Conservation (phyloP, 2,113 vertebrate genomes). For the Heterotilapia buettikoferi region DNA sequence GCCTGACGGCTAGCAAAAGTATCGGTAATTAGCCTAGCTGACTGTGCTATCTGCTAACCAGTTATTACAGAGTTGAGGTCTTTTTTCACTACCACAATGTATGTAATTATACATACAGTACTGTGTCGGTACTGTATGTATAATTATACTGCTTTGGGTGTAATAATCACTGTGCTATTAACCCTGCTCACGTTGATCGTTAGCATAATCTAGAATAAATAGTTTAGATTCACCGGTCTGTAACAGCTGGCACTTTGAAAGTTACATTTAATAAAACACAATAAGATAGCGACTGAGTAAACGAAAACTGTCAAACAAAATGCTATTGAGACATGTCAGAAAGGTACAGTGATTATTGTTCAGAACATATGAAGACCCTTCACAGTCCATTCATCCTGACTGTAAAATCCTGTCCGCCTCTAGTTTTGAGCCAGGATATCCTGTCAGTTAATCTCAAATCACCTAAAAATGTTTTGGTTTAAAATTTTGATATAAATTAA, state of each 20-base stretch:
- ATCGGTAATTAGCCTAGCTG: neutral
- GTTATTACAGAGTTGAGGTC: neutral
- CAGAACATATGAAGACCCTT: neutral
- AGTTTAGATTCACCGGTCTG: neutral
- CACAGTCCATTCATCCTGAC: neutral
- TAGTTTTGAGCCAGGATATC: neutral
- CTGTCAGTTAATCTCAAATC: neutral
- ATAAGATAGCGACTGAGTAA: too few relatives aligned
- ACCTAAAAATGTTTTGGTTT: neutral
- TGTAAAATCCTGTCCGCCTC: neutral
- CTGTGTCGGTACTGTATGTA: neutral
- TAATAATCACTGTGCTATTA: neutral
- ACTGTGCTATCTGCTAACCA: neutral
- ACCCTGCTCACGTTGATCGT: neutral
- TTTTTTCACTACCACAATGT: neutral
- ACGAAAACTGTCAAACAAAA: neutral
- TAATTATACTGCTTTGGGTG: neutral
- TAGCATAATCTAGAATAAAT: neutral
- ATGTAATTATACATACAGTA: neutral
- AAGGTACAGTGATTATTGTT: too few relatives aligned
- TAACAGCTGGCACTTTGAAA: neutral
- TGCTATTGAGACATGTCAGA: neutral
- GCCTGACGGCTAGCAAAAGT: neutral
- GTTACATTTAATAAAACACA: neutral
- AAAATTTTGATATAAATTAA: neutral